Percentiles rank a stretch among this genome's conserved stretches.
Evolutionary conservation across 2,113 vertebrate species (phyloP).

Genomic region (Sander lucioperca): DNA sequence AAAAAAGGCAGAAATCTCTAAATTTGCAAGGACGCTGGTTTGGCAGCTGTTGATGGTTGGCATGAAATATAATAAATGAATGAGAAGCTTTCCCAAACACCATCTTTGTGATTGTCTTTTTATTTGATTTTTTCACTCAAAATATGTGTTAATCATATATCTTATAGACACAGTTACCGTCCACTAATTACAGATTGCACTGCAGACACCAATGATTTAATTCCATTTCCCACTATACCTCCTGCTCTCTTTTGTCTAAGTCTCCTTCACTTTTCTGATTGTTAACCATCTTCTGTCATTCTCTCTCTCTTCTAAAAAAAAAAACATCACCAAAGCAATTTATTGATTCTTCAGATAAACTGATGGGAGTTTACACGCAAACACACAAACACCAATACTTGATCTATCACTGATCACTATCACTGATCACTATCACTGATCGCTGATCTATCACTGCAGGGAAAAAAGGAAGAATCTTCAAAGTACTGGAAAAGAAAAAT

Average conservation of each 20-base stretch:
- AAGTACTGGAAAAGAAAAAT: neutral
- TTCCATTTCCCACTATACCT: neutral
- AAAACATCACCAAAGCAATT: neutral
- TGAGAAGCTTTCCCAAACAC: conserved; percentile 6
- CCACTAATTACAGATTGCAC: neutral
- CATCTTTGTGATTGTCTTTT: neutral
- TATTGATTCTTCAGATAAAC: neutral
- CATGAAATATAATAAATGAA: conserved; percentile 1
- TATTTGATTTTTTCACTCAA: neutral
- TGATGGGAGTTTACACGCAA: neutral
- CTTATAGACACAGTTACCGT: neutral
- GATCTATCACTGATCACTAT: no score
- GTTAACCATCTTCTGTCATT: conserved; percentile 16
- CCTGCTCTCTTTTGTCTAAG: conserved; percentile 4
- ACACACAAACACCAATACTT: neutral
- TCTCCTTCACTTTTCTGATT: conserved; percentile 13
- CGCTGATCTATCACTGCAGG: conserved; percentile 30
- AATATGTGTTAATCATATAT: conserved; percentile 14
- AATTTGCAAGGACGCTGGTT: neutral
- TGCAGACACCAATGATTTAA: neutral
- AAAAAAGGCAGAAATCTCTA: neutral
- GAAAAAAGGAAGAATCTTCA: conserved; percentile 41
- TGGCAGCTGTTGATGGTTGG: conserved; percentile 7
- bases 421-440: no score
- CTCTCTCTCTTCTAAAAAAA: neutral